phyloP scores from a whole-genome alignment of 2,113 vertebrate genomes.

The Paralichthys olivaceus region DNA sequence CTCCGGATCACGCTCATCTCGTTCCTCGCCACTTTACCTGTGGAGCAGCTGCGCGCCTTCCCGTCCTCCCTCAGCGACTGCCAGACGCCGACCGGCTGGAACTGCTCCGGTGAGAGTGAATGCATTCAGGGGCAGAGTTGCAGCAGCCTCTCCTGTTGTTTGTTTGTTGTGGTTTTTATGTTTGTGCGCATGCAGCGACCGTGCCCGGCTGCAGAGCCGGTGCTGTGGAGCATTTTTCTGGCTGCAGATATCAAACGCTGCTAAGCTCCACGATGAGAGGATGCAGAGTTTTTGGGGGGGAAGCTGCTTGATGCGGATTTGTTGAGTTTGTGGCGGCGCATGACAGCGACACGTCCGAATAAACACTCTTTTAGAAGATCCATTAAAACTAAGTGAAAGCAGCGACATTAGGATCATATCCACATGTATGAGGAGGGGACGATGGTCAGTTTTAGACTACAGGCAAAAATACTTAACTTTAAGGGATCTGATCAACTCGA shows the following conservation, averaged over 20 bases:
- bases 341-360: neutral
- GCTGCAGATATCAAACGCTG: constrained; percentile 14
- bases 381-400: too few relatives aligned
- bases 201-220: neutral
- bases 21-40: constrained; percentile 85
- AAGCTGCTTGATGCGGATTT: constrained; percentile 18
- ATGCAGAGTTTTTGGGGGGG: constrained; percentile 26
- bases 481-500: too few relatives aligned
- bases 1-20: constrained; percentile 82
- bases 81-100: constrained; percentile 98
- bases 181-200: neutral
- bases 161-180: neutral
- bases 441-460: too few relatives aligned
- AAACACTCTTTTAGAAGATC: neutral
- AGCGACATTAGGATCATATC: too few relatives aligned
- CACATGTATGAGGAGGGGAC: too few relatives aligned
- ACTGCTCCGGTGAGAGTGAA: constrained; percentile 93
- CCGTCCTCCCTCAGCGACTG: constrained; percentile 98
- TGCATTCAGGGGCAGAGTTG: neutral
- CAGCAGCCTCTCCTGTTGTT: neutral
- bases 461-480: too few relatives aligned
- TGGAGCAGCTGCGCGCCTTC: constrained; percentile 91
- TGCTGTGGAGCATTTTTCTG: constrained; percentile 6
- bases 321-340: neutral
- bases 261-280: constrained; percentile 28